A percentile compares a stretch with the other conserved stretches of the same genome.
phyloP scores from a whole-genome alignment of 2,797 vertebrate genomes.

The Florisuga fusca region DNA sequence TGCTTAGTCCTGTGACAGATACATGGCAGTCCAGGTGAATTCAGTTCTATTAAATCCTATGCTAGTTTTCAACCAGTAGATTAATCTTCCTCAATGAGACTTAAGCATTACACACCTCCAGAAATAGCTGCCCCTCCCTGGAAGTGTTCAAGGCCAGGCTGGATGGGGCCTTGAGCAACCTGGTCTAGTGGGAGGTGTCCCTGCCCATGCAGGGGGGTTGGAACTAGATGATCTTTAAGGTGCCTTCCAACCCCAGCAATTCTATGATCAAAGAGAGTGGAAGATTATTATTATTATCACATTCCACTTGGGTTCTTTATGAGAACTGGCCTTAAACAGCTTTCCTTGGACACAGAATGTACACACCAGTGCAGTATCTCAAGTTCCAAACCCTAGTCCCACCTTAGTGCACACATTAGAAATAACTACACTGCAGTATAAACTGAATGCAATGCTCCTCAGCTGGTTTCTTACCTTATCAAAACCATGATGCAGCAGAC shows the following conservation, averaged over 20 bases:
- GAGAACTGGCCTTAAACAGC: neutral
- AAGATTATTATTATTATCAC: neutral
- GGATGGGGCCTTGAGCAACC: too few relatives aligned
- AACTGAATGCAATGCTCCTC: neutral
- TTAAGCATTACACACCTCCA: neutral
- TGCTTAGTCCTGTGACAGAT: neutral
- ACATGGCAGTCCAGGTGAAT: neutral
- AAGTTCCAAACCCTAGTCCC: neutral
- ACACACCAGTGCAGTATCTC: neutral
- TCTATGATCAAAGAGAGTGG: neutral
- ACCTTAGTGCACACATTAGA: neutral
- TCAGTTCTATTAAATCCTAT: neutral
- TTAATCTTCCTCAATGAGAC: neutral
- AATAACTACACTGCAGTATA: neutral
- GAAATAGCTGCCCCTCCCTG: neutral
- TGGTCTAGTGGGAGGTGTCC: too few relatives aligned
- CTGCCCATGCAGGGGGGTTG: too few relatives aligned
- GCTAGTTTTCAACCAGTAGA: neutral
- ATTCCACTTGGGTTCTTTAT: neutral
- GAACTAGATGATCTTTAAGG: too few relatives aligned
- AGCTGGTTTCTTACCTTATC: neutral
- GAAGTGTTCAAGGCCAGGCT: too few relatives aligned
- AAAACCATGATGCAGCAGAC: neutral
- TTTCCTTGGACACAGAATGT: neutral
- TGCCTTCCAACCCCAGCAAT: too few relatives aligned